Base-by-base conservation (phyloP, 2,113 vertebrate species). In the Aix galericulata region DNA sequence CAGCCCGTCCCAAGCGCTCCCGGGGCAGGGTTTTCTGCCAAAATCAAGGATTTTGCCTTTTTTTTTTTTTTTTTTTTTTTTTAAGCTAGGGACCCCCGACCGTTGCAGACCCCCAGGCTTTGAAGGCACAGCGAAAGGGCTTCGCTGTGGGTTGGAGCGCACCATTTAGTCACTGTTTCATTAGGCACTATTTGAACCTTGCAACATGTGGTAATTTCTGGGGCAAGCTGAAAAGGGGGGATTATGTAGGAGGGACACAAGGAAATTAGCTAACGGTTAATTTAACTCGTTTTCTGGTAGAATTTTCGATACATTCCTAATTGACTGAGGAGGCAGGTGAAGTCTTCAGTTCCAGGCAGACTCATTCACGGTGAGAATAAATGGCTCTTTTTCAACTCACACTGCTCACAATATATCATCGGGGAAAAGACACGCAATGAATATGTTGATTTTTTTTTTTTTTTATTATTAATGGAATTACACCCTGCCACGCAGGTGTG, bases 261-360 rank as follows among this genome's bases (percentile, higher is more conserved):
- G 99, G 98, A 99, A 99, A 99, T 99, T 99, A 99, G 98, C 94
- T 73, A 98, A 99, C 98, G 99, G 98, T 99, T 99, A 99, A 99
- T 99, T 99, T 99, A 99, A 99, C 99, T 98, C 98, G 98, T 98
- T 99, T 98, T 99, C 99, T 98, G 98, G 98, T 98, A 98, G 98
- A 99, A 98, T 99, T 99, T 98, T 99, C 98, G 98, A 99, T 99
- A 99, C 99, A 99, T 99, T 99, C 98, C 99, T 99, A 99, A 99
- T 99, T 99, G 99, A 99, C 99, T 98, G 98, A 99, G 98, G 98
- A 99, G 99, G 99, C 99, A 99, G 99, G 99, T 99, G 99, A 99
- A 99, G 98, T 98, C 98, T 96, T 98, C 98, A 98, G 98, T 98
- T 98, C 98, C 98, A 99, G 97, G 98, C 98, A 97, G 98, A 95